Evolutionary conservation across 2,113 vertebrate species (phyloP).

Genomic region (Piprites chloris): DNA sequence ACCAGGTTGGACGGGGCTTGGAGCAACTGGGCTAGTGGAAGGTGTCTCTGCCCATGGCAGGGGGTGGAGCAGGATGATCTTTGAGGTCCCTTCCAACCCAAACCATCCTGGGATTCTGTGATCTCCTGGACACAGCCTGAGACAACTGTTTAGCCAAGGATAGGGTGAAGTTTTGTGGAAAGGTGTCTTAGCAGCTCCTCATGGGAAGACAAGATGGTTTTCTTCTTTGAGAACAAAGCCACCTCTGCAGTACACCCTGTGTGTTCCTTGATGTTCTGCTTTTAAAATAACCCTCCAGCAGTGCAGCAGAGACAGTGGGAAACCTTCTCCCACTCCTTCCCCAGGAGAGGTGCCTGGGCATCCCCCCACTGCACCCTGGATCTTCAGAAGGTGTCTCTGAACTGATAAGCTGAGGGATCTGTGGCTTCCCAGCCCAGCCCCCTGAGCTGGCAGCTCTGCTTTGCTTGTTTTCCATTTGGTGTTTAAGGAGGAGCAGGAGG

Average conservation of each 20-base stretch:
- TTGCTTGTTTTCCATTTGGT: neutral
- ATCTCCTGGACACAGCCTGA: neutral
- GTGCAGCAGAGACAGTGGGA: neutral
- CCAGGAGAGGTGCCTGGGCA: neutral
- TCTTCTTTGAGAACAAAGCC: neutral
- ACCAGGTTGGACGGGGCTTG: accelerated
- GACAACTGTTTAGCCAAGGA: neutral
- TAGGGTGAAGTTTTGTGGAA: neutral
- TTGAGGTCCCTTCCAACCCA: neutral
- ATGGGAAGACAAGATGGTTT: neutral
- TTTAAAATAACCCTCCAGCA: neutral
- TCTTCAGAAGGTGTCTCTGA: neutral
- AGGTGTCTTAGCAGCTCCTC: neutral
- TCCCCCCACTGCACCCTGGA: neutral
- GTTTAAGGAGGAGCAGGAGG: neutral
- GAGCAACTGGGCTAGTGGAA: neutral
- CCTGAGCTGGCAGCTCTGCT: neutral
- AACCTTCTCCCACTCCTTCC: neutral
- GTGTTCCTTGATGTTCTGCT: neutral
- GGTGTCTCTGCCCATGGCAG: neutral
- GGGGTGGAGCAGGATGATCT: neutral
- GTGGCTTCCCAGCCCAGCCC: neutral
- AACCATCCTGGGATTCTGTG: neutral
- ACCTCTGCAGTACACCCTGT: neutral
- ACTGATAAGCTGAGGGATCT: neutral